Percentiles rank a stretch among this genome's conserved stretches.
Evolutionary conservation across 2,797 vertebrate genomes (phyloP).

Genomic region (Yasuhikotakia modesta): DNA sequence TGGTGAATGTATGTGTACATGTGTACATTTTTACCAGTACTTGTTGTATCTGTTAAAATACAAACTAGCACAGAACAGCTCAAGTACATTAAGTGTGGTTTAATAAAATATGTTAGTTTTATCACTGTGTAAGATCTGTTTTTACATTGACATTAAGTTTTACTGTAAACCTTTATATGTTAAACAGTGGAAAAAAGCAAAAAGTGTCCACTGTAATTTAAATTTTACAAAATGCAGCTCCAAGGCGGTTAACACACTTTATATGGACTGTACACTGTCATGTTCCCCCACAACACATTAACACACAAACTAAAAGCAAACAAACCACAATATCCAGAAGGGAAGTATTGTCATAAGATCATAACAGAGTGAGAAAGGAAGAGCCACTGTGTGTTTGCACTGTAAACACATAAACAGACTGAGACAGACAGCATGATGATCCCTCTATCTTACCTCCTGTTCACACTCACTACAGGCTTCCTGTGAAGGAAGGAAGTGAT

Average conservation of each 20-base stretch:
- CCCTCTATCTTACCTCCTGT: slow-evolving; percentile 7
- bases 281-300: neutral
- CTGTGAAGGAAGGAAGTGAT: slow-evolving; percentile 64
- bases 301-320: neutral
- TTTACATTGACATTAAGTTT: neutral
- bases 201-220: neutral
- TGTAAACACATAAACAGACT: neutral
- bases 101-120: neutral
- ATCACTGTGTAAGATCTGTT: neutral
- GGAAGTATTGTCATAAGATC: slow-evolving; percentile 14
- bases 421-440: neutral
- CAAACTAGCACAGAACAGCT: too few relatives aligned
- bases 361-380: neutral
- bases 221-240: neutral
- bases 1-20: too few relatives aligned
- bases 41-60: neutral
- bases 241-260: neutral
- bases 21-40: too few relatives aligned
- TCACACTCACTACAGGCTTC: slow-evolving; percentile 54
- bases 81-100: too few relatives aligned
- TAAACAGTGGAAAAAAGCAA: neutral
- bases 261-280: neutral
- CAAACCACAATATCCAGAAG: slow-evolving; percentile 14
- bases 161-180: neutral
- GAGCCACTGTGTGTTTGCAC: neutral